These are phyloP conservation scores for Nansenia antarctica DNA, from an alignment of 2,113 vertebrate genomes.

Conservation along the genomic window DNA sequence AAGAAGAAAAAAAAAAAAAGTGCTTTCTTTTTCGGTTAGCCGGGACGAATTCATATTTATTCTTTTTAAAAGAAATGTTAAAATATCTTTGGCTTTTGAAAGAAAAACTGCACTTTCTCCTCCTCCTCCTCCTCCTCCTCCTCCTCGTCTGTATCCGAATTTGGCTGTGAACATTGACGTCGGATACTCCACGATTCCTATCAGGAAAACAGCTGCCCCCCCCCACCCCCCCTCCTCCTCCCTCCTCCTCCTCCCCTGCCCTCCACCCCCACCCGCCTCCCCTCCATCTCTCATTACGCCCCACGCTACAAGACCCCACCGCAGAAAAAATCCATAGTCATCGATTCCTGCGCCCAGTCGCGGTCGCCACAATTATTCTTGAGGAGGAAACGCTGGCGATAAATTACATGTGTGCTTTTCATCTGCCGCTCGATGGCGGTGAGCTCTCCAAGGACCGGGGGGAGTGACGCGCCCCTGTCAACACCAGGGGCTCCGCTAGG, in stretches of 20 bases:
- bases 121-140: not conserved
- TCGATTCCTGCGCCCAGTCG: slow-evolving; percentile 85
- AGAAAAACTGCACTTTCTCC: not conserved
- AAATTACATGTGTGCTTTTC: slow-evolving; percentile 99
- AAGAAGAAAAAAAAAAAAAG: no score
- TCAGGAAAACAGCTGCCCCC: slow-evolving; percentile 31
- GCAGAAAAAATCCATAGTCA: slow-evolving; percentile 95
- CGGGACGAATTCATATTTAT: slow-evolving; percentile 28
- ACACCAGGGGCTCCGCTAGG: slow-evolving; percentile 10
- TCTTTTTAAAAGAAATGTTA: slow-evolving; percentile 32
- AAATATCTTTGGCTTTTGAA: slow-evolving; percentile 16
- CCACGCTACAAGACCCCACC: slow-evolving; percentile 96
- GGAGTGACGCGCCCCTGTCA: slow-evolving; percentile 62
- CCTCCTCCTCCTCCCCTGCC: slow-evolving; percentile 77
- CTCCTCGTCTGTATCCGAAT: not conserved
- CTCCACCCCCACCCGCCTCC: slow-evolving; percentile 74
- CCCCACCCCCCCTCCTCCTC: not conserved
- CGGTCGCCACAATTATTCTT: slow-evolving; percentile 99
- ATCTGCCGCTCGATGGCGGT: slow-evolving; percentile 91
- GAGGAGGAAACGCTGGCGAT: slow-evolving; percentile 97
- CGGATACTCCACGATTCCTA: not conserved
- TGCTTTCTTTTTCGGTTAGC: slow-evolving; percentile 35
- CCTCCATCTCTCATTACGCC: slow-evolving; percentile 93
- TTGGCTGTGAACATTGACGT: not conserved
- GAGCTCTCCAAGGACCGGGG: slow-evolving; percentile 81